Conservation (phyloP, 2,797 vertebrate genomes). For the Sarcophilus harrisii region DNA sequence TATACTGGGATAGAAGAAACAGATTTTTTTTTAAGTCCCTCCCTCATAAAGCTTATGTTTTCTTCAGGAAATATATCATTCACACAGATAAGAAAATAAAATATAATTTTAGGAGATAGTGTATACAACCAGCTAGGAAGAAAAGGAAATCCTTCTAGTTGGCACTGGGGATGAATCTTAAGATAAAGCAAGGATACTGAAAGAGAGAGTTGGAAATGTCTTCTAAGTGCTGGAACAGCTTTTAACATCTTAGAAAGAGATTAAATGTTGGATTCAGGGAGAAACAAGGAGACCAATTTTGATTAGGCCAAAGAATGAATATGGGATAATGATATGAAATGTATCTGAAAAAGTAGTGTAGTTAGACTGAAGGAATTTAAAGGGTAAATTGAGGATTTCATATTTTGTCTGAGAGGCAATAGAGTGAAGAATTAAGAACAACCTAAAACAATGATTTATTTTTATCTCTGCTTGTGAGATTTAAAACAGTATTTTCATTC, state of each 20-base stretch:
- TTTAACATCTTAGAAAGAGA: neutral
- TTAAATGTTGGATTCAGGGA: neutral
- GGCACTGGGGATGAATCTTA: neutral
- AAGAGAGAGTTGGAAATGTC: neutral
- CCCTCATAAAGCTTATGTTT: neutral
- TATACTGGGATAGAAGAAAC: neutral
- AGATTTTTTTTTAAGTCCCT: neutral
- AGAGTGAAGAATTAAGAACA: neutral
- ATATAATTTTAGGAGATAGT: neutral
- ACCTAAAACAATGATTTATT: neutral
- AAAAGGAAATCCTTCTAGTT: neutral
- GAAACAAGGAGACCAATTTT: neutral
- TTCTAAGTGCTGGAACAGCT: neutral
- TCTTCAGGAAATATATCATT: neutral
- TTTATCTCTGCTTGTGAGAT: neutral
- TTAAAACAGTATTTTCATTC: neutral
- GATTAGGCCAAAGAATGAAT: neutral
- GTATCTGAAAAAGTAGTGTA: neutral
- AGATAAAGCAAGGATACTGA: neutral
- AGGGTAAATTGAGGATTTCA: neutral
- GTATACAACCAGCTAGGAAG: neutral
- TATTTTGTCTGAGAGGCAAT: neutral
- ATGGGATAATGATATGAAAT: neutral
- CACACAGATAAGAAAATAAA: neutral
- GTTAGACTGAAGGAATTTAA: neutral